Evolutionary conservation across 2,113 vertebrate genomes (phyloP), one percentile per base, ranked within the genome.

Genomic region (Porphyrio hochstetteri): DNA sequence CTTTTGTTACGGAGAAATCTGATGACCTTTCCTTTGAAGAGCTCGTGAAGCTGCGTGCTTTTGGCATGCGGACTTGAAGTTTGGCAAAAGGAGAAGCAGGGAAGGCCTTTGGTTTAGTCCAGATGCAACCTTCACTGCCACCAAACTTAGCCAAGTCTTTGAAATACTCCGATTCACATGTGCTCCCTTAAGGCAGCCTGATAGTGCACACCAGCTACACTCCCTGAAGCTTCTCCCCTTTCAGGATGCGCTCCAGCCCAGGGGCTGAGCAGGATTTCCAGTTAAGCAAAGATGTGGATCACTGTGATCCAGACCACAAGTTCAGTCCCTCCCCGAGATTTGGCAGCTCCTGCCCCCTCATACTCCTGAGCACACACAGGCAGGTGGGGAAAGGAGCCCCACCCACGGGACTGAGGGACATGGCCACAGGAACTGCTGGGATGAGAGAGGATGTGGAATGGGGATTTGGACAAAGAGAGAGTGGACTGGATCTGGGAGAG

Each of bases 21-120:
- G 96, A 95, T 95, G 92, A 96, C 96, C 92, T 97, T 87, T 91
- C 50, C 83, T 96, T 96, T 95, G 93, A 96, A 95, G 91, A 93
- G 56, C 31, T 94, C 95, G 82, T 3, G 18, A 82, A 79, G 65
- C 61, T 90, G 80, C 77, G 63, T 94, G 93, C 76, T 96, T 95
- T 87, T 97, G 93, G 91, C 86, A 61, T 29, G 35, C 1, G 1
- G 38, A 76, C 81, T 72, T 87, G 83, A 85, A 93, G 63, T 96
- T 87, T 96, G 93, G 93, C 95, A 94, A 97, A 95, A 88, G 46
- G 90, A 92, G 55, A 89, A 65, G 75, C 57, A 90, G 64, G 83
- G 91, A 83, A 93, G 91, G 93, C 81, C 93, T 92, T 87, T 91
- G 92, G 81, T 90, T 93, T 92, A 91, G 86, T 92, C 68, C 95